Conservation (phyloP, 2,113 vertebrate species). For the Charina bottae region DNA sequence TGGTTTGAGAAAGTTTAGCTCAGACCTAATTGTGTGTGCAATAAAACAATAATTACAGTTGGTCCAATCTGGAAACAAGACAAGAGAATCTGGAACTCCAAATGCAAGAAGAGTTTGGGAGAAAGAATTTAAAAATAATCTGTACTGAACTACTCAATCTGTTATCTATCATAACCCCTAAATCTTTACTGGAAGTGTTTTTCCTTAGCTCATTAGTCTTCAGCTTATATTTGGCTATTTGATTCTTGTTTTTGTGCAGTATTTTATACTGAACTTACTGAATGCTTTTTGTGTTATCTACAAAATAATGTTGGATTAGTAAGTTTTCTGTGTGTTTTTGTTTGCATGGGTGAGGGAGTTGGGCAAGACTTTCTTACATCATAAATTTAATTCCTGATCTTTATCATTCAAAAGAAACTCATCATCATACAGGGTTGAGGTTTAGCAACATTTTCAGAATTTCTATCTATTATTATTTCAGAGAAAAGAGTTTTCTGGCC, state of each 20-base stretch:
- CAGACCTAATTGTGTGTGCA: background rate
- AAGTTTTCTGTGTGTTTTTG: background rate
- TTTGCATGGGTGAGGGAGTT: background rate
- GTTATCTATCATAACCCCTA: background rate
- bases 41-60: background rate
- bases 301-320: background rate
- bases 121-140: background rate
- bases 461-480: background rate
- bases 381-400: background rate
- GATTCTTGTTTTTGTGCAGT: background rate
- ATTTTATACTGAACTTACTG: background rate
- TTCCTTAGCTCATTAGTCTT: background rate
- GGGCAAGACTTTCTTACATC: background rate
- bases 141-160: background rate
- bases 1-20: background rate
- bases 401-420: constrained; percentile 8
- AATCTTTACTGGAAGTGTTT: background rate
- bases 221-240: background rate
- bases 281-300: background rate
- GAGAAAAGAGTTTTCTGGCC: background rate
- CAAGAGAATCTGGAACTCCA: background rate
- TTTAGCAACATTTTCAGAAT: background rate
- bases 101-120: background rate
- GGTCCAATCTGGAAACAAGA: background rate
- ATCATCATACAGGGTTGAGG: background rate